These are phyloP conservation scores for Carollia perspicillata DNA, from an alignment of 2,113 vertebrate species.

Conservation along the genomic window DNA sequence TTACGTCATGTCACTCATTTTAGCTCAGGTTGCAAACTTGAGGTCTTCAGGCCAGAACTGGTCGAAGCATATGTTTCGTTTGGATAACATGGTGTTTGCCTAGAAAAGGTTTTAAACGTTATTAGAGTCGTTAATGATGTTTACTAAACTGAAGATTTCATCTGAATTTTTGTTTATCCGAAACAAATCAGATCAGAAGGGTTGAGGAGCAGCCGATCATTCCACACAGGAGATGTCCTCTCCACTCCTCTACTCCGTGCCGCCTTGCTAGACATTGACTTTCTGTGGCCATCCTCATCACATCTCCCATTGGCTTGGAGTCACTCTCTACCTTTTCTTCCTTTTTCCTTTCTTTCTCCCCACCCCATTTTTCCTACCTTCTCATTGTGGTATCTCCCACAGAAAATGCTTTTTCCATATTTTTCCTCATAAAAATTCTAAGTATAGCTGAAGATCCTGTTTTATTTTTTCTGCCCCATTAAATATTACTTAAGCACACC, in stretches of 20 bases:
- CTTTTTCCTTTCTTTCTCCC: background rate
- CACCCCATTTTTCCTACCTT: background rate
- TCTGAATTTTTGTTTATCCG: background rate
- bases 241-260: accelerated
- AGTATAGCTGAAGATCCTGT: background rate
- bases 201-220: background rate
- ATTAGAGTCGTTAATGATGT: background rate
- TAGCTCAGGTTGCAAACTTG: background rate
- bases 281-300: accelerated
- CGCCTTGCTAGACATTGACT: background rate
- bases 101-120: background rate
- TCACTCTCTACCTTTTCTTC: background rate
- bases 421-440: background rate
- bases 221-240: background rate
- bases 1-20: background rate
- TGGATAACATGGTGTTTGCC: background rate
- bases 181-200: background rate
- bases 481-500: background rate
- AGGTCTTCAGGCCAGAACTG: background rate
- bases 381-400: background rate
- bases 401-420: background rate
- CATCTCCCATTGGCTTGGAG: background rate
- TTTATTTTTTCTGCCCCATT: background rate
- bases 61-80: background rate
- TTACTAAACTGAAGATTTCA: background rate